phyloP scores from a whole-genome alignment of 2,113 vertebrate genomes.

The Diglossa brunneiventris region DNA sequence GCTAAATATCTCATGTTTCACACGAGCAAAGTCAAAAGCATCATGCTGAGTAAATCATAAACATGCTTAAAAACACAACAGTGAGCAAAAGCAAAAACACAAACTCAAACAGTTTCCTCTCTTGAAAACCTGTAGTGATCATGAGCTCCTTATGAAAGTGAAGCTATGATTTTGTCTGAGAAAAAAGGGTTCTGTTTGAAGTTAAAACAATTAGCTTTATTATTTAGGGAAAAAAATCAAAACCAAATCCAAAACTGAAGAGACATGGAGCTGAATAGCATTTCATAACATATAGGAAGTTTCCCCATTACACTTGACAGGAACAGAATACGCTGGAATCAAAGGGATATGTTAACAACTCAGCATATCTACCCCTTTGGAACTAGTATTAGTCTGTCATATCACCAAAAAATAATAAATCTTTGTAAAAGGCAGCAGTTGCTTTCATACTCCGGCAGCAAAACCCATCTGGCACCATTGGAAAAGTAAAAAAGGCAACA shows the following conservation, averaged over 20 bases:
- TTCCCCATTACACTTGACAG: slow-evolving; percentile 24
- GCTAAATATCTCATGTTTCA: neutral
- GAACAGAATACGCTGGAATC: neutral
- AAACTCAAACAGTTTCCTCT: neutral
- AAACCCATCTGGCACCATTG: neutral
- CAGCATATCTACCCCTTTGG: slow-evolving; percentile 34
- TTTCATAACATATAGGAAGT: neutral
- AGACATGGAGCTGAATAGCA: neutral
- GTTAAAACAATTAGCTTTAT: neutral
- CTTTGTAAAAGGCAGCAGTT: slow-evolving; percentile 43
- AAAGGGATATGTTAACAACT: slow-evolving; percentile 44
- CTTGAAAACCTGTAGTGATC: neutral
- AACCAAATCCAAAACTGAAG: neutral
- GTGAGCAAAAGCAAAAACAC: neutral
- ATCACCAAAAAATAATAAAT: slow-evolving; percentile 52
- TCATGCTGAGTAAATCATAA: slow-evolving; percentile 5
- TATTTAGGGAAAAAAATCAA: neutral
- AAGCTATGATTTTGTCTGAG: neutral
- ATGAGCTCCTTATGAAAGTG: neutral
- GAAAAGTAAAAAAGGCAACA: slow-evolving; percentile 15
- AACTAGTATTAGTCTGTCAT: slow-evolving; percentile 27
- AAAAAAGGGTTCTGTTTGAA: neutral
- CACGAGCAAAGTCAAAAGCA: neutral
- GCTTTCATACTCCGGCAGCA: slow-evolving; percentile 12
- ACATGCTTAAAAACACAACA: neutral